phyloP scores from a whole-genome alignment of 2,113 vertebrate genomes.

The Tragelaphus scriptus region DNA sequence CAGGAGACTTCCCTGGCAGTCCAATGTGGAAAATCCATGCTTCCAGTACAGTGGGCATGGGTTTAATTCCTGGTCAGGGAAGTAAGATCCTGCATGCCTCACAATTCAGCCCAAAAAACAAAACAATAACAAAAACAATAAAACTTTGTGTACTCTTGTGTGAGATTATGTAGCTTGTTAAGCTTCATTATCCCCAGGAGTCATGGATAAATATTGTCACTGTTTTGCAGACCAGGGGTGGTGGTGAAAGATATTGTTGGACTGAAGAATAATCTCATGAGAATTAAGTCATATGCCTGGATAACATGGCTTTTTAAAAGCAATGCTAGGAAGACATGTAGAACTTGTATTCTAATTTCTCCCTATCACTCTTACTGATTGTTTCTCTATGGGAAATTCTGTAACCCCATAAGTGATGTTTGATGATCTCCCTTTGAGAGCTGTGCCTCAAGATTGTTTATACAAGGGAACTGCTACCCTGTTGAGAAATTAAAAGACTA shows the following conservation, averaged over 20 bases:
- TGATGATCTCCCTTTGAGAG: conserved; percentile 10
- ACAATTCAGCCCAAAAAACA: neutral
- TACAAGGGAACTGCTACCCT: neutral
- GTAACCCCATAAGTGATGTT: neutral
- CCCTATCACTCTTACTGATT: neutral
- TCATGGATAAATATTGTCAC: neutral
- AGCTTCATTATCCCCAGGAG: neutral
- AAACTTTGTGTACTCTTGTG: neutral
- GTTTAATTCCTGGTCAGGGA: neutral
- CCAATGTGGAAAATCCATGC: neutral
- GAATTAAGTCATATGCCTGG: neutral
- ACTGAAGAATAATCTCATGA: neutral
- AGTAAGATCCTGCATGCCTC: neutral
- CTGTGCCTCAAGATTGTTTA: conserved; percentile 16
- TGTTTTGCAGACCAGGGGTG: neutral
- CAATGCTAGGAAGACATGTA: neutral
- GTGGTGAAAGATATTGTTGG: neutral
- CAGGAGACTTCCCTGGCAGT: neutral
- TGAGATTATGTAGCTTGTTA: conserved; percentile 15
- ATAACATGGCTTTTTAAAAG: neutral
- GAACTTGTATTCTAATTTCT: neutral
- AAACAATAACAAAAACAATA: neutral
- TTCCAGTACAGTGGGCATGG: neutral
- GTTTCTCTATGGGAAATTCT: neutral
- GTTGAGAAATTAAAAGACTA: conserved; percentile 26